Conservation (phyloP, 2,797 vertebrate genomes). For the Salarias fasciatus region DNA sequence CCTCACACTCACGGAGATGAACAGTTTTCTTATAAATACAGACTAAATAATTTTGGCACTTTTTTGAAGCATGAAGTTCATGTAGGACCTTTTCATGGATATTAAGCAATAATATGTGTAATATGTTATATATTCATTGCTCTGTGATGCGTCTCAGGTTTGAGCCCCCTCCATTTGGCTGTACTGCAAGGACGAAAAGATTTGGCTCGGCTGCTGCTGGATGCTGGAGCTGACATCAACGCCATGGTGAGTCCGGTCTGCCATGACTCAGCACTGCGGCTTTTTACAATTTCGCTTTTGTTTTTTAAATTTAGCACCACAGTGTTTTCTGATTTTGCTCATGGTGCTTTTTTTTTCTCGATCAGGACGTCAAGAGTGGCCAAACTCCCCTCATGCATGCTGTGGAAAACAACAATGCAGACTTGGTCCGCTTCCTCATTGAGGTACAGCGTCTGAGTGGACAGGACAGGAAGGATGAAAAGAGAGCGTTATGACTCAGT, state of each 20-base stretch:
- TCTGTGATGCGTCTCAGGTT: conserved; percentile 73
- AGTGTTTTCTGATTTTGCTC: conserved; percentile 33
- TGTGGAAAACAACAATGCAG: conserved; percentile 86
- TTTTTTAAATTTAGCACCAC: neutral
- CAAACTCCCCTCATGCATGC: conserved; percentile 90
- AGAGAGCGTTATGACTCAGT: conserved; percentile 53
- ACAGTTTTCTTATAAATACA: too few species aligned
- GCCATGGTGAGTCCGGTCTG: conserved; percentile 83
- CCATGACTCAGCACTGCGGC: conserved; percentile 28
- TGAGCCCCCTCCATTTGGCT: conserved; percentile 89
- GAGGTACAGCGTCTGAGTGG: conserved; percentile 80
- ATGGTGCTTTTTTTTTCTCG: conserved; percentile 19
- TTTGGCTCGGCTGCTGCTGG: conserved; percentile 80
- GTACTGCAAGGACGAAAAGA: conserved; percentile 81
- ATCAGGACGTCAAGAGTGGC: conserved; percentile 92
- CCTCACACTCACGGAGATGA: too few species aligned
- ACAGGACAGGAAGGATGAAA: conserved; percentile 10
- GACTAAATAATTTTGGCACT: too few species aligned
- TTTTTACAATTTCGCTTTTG: conserved; percentile 23
- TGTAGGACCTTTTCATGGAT: too few species aligned
- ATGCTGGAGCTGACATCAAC: conserved; percentile 87
- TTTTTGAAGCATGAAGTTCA: too few species aligned
- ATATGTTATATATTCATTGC: neutral
- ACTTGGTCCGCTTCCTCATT: conserved; percentile 89
- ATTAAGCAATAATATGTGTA: too few species aligned